Evolutionary conservation across 2,797 vertebrate genomes (phyloP), one percentile per base, ranked within the genome.

Genomic region (Rousettus madagascariensis): DNA sequence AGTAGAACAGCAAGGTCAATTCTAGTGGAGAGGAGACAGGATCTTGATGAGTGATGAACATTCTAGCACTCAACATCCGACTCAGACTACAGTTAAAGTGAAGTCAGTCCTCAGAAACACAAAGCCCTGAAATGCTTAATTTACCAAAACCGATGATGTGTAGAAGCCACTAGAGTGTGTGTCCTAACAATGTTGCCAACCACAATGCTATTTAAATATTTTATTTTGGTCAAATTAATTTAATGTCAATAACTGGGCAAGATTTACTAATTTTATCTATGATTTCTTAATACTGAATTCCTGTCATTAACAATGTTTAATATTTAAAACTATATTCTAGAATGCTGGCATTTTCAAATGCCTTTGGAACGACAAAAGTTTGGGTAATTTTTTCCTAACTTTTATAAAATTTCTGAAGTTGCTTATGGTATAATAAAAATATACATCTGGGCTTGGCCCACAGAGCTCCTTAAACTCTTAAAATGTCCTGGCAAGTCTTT

Each of bases 1-100:
- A 99, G 97, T 83, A 99, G 98, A 97, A 99, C 99, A 0, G 99
- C 99, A 19, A 99, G 99, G 98, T 99, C 99, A 51, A 99, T 99
- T 98, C 99, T 99, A 96, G 13, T 68, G 5, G 49, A 11, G 16
- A 17, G 0, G 28, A 16, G 38, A 95, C 55, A 19, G 9, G n/a
- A 78, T 33, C 78, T 66, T 92, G n/a, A 89, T 96, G 30, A 96
- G 49, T 43, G 90, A 91, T 33, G 30, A 95, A 93, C 12, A 46
- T 69, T 85, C 72, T 26, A 78, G 5, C 19, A 94, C 24, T 41
- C 17, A 72, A 77, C 3, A 95, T 30, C 28, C 1, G 0, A 79
- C 28, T 92, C n/a, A 87, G 30, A 82, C n/a, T 85, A 13, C 74
- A 2, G 85, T 86, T 65, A 92, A 71, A 82, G 94, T 7, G 30